A percentile compares a stretch with the other conserved stretches of the same genome.
Evolutionary conservation across 2,797 vertebrate species (phyloP).

Genomic region (Anguilla marmorata): DNA sequence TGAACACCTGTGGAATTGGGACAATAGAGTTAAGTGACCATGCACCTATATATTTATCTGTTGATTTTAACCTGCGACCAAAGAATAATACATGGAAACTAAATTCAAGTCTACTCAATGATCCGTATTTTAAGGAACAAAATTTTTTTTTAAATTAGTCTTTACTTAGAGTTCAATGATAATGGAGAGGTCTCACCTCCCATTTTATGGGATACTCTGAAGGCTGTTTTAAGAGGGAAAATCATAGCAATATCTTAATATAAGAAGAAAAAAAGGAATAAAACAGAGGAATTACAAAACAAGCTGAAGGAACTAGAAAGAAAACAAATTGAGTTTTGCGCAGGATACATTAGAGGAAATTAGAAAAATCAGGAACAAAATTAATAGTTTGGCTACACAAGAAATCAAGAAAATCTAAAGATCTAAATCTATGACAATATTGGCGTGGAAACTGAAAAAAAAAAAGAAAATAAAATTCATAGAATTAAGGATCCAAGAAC

Average conservation of each 20-base stretch:
- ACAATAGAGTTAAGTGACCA: conserved; percentile 38
- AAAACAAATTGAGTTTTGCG: neutral
- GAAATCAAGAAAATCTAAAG: conserved; percentile 20
- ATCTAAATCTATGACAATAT: conserved; percentile 27
- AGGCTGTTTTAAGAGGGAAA: no score
- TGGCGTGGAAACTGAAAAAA: conserved; percentile 36
- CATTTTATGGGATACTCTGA: no score
- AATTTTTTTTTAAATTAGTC: conserved; percentile 18
- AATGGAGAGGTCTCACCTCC: neutral
- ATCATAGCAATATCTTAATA: conserved; percentile 7
- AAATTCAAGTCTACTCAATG: conserved; percentile 37
- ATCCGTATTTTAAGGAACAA: conserved; percentile 18
- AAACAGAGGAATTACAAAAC: conserved; percentile 17
- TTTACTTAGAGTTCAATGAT: conserved; percentile 26
- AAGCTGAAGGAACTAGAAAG: conserved; percentile 28
- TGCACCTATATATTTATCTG: conserved; percentile 26
- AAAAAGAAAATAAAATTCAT: conserved; percentile 36
- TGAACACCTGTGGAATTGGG: conserved; percentile 30
- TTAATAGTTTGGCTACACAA: conserved; percentile 16
- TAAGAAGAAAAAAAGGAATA: conserved; percentile 14
- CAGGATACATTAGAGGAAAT: neutral
- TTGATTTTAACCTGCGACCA: neutral
- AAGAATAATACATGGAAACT: conserved; percentile 36
- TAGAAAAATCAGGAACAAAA: conserved; percentile 16
- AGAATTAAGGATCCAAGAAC: conserved; percentile 38